Base-by-base conservation (phyloP, 2,888 invertebrate genomes). In the Selenia dentaria region DNA sequence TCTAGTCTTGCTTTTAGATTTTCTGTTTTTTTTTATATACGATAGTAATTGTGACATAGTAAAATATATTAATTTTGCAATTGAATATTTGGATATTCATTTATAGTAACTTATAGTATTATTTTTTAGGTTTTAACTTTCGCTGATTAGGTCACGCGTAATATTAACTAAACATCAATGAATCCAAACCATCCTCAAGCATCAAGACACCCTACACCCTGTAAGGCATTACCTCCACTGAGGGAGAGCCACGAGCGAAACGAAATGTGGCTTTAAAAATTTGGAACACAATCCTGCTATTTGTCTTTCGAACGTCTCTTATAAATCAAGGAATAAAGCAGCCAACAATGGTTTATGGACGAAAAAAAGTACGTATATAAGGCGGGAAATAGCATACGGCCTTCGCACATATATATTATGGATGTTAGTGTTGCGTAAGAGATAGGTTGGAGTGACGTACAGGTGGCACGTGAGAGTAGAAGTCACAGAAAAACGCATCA, bases 181-280 rank as follows among this genome's bases (percentile, higher is more conserved):
- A 27, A 48, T 38, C 27, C 57, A 56, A 62, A 57, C 50, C 43
- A 61, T 63, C 51, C 39, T 53, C 54, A 73, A 76, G 73, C 60
- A 79, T 69, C 80, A 81, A 82, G 74, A 74, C 68, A 64, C 59
- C 65, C 67, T 63, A 58, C 67, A 60, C 74, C 62, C 64, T 48
- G 67, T 74, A 78, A 77, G 75, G 77, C 70, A 76, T 74, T 80
- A 79, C 71, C 56, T 56, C 59, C 74, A 68, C 59, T 53, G 54
- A 57, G 79, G 80, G 85, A 85, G 85, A 74, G 83, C 81, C 87
- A 83, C 77, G 82, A 82, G 90, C 88, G 91, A 93, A 93, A 93
- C 91, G 92, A 93, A 94, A 94, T 94, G 93, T 92, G 93, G 93
- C 93, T 93, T 93, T 94, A 93, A 94, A 94, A 94, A 94, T 94